Evolutionary conservation across 2,888 invertebrate species (phyloP).

Genomic region (Ganaspis brasiliensis): DNA sequence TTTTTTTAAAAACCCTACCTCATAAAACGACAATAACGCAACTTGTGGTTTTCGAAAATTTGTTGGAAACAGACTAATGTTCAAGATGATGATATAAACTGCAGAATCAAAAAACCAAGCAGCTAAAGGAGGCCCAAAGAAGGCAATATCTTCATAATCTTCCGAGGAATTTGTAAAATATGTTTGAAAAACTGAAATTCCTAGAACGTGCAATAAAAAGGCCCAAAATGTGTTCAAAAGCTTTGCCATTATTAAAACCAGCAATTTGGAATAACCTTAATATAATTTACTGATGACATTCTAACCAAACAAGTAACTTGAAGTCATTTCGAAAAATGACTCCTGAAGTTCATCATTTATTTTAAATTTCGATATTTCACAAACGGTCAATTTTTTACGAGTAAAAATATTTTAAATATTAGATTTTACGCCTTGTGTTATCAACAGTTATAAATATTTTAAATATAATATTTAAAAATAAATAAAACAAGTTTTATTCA

Average conservation of each 20-base stretch:
- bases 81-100: constrained; percentile 67
- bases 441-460: too few species aligned
- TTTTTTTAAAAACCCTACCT: constrained; percentile 60
- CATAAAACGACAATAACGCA: constrained; percentile 67
- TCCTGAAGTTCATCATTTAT: constrained; percentile 24
- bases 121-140: constrained; percentile 68
- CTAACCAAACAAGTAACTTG: neutral
- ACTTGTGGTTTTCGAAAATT: constrained; percentile 66
- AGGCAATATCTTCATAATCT: constrained; percentile 67
- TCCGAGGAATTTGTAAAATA: constrained; percentile 70
- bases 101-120: constrained; percentile 69
- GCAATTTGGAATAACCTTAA: neutral
- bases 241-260: constrained; percentile 65
- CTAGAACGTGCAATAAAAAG: constrained; percentile 65
- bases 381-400: too few species aligned
- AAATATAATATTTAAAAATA: too few species aligned
- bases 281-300: neutral
- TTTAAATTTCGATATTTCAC: neutral
- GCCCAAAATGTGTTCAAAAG: constrained; percentile 73
- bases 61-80: constrained; percentile 67
- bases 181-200: constrained; percentile 69
- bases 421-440: too few species aligned
- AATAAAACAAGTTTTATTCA: too few species aligned
- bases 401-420: too few species aligned
- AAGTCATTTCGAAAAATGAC: neutral